Evolutionary conservation across 2,888 invertebrate genomes (phyloP), one percentile per base, ranked within the genome.

Genomic region (Watsonalla cultraria): DNA sequence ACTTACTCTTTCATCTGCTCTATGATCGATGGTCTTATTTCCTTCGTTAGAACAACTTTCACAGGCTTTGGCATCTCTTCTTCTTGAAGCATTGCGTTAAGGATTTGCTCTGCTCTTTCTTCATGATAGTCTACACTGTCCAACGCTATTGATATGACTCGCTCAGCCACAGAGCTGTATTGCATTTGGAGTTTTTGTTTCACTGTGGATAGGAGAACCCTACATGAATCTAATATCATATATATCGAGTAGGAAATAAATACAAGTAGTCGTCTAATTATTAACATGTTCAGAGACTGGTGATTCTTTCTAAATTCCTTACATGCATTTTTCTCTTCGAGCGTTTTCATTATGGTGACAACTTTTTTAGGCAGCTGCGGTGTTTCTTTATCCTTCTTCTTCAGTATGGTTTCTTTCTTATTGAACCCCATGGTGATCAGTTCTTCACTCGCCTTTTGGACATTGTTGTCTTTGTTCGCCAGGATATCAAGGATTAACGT

Each of bases 71-170:
- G 72, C 0, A 72, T 52, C 2, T 76, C 76, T 24, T 96, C 95
- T 68, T 96, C 96, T 58, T 93, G 90, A 7, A 93, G 85, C 78
- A 95, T 95, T 37, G 94, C 94, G 64, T 93, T 91, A 52, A 98
- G 86, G 62, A 98, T 96, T 78, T 96, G 95, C 62, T 93, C 94
- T 0, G 97, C 96, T 53, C 95, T 92, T 53, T 94, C 94, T 77
- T 96, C 96, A 62, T 97, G 95, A 82, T 94, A 98, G 72, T 95
- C 94, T 0, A 96, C 96, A 72, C 97, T 96, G 72, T 98, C 97
- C 60, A 98, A 85, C 0, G 98, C 98, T 80, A 98, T 94, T 1
- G 93, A 87, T 51, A 98, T 93, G 9, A 98, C 94, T 58, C 95
- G 93, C 65, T 96, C 96, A 0, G 96, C 95, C 37, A 97, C 93